phyloP scores from a whole-genome alignment of 2,797 vertebrate species.

The Dallia pectoralis region DNA sequence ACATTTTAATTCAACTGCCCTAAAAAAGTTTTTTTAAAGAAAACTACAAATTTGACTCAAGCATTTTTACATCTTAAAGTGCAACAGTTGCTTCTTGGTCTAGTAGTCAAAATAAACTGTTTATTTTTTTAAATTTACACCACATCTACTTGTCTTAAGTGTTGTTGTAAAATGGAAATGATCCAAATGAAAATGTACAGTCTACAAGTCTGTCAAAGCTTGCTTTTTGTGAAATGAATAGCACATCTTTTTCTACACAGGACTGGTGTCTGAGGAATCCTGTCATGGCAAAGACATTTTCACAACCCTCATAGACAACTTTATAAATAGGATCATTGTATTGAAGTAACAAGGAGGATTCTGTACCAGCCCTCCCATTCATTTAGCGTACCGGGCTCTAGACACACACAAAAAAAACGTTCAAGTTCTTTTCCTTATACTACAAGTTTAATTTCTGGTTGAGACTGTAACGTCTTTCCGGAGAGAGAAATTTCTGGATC shows the following conservation, averaged over 20 bases:
- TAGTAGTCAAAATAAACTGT: slow-evolving; percentile 18
- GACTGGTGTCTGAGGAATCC: background rate
- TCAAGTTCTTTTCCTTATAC: background rate
- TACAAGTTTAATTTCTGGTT: background rate
- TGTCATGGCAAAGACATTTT: background rate
- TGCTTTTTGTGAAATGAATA: background rate
- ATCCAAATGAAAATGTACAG: slow-evolving; percentile 45
- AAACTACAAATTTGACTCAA: background rate
- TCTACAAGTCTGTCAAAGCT: background rate
- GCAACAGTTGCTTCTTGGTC: slow-evolving; percentile 17
- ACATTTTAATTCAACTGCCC: slow-evolving; percentile 11
- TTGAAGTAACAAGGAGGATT: no score
- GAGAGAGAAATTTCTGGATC: background rate
- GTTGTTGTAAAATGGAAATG: slow-evolving; percentile 12
- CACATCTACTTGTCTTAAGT: slow-evolving; percentile 13
- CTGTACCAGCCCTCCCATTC: background rate
- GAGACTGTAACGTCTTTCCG: background rate
- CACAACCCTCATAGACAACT: background rate
- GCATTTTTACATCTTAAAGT: background rate
- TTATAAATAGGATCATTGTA: slow-evolving; percentile 12
- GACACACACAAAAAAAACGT: background rate
- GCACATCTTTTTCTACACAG: background rate
- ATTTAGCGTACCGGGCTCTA: background rate
- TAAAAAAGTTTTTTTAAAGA: slow-evolving; percentile 21
- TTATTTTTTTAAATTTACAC: slow-evolving; percentile 26